Base-by-base conservation (phyloP, 2,113 vertebrate genomes). In the Amphiprion ocellaris region DNA sequence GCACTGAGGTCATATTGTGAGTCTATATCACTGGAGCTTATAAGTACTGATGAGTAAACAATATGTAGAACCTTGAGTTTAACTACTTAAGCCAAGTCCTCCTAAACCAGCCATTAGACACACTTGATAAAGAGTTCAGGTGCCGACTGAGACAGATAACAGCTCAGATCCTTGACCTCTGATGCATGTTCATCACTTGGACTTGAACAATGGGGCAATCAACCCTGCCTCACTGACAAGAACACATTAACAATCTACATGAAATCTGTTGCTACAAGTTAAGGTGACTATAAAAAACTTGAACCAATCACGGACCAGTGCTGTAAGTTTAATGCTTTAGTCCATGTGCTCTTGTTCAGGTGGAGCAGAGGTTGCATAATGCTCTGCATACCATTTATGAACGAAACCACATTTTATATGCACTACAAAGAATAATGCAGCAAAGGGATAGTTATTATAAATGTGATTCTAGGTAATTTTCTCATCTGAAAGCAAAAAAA, bases 31-130 rank as follows among this genome's bases (percentile, higher is more conserved):
- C 26, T 39, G 23, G 23, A 74, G 61, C 53, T 85, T 83, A 91
- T 91, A 91, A 90, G 80, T 50, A 53, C 63, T 81, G 69, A 89
- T 69, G 64, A 82, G 69, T 75, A 90, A 90, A 88, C 79, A 87
- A 79, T 68, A 4, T 23, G 60, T 41, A 78, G 58, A 89, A 81
- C 85, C 72, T 90, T 92, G 79, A 89, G 87, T 88, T 70, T 26
- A 68, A 49, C 63, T 58, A 75, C 41, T 46, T 59, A 28, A 68
- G 21, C 47, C 37, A 2, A 41, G 46, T 15, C 58, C 50, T 12
- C 12, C 55, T 54, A 24, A 77, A 69, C 15, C 52, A 26, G 56
- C 61, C 30, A 14, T 16, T 61, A 77, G 70, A 85, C 1, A 0
- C 55, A 37, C 68, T 63, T 67, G 61, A 87, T 74, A 55, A 14